These are phyloP conservation scores for Arion vulgaris DNA, from an alignment of 1,140 invertebrate genomes.

Conservation along the genomic window DNA sequence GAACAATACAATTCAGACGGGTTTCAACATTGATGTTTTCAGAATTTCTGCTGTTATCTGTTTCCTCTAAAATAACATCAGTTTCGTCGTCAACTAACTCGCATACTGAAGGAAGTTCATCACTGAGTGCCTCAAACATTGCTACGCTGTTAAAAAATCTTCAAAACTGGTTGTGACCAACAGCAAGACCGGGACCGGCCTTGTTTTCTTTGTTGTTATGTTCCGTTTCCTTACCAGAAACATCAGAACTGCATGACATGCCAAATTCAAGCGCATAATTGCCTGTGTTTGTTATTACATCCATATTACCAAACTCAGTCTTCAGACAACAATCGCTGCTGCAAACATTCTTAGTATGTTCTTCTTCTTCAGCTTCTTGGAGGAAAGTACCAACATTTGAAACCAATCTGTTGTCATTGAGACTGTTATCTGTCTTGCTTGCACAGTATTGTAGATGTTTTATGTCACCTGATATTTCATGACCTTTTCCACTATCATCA, in stretches of 20 bases:
- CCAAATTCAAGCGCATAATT: neutral
- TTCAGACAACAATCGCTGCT: neutral
- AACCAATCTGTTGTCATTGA: neutral
- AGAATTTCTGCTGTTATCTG: neutral
- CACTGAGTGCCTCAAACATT: neutral
- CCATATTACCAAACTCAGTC: neutral
- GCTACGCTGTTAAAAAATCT: constrained; percentile 8
- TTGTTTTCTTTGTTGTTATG: neutral
- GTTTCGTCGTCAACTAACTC: neutral
- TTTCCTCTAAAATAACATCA: neutral
- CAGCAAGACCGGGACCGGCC: neutral
- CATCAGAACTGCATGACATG: neutral
- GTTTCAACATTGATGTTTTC: neutral
- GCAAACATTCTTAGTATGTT: neutral
- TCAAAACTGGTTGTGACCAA: neutral
- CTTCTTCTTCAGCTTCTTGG: neutral
- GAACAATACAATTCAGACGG: neutral
- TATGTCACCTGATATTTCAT: too few relatives aligned
- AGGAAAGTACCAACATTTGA: neutral
- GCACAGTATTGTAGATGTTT: neutral
- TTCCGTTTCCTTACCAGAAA: neutral
- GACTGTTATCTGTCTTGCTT: neutral
- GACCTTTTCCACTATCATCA: too few relatives aligned
- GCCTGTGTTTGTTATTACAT: neutral
- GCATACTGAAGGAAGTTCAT: neutral